These are phyloP conservation scores for Tauraco erythrolophus DNA, from an alignment of 2,113 vertebrate species.

Conservation along the genomic window DNA sequence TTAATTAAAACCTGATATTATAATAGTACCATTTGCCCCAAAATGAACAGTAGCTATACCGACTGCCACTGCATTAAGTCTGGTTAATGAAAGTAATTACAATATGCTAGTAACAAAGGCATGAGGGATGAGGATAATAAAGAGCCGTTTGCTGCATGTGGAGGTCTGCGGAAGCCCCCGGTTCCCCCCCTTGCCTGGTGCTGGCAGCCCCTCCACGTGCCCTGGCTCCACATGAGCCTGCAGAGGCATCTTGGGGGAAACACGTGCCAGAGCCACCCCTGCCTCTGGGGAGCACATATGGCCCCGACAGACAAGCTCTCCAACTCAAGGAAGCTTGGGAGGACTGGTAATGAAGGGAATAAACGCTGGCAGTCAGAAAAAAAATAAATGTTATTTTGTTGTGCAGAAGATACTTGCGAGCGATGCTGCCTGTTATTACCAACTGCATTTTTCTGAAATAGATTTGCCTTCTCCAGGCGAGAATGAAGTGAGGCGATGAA, in stretches of 20 bases:
- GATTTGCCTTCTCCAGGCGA: conserved; percentile 18
- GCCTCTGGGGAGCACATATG: conserved; percentile 8
- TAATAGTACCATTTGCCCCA: conserved; percentile 9
- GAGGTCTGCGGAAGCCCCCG: not conserved
- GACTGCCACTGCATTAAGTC: not conserved
- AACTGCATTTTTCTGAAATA: conserved; percentile 19
- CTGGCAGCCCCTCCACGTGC: not conserved
- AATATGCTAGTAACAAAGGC: not conserved
- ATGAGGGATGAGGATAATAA: conserved; percentile 23
- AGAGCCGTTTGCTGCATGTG: not conserved
- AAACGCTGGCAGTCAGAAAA: not conserved
- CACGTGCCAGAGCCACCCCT: conserved; percentile 9
- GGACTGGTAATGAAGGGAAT: conserved; percentile 17
- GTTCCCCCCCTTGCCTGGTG: not conserved
- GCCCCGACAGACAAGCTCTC: not conserved
- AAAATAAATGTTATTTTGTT: not conserved
- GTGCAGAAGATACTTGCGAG: not conserved
- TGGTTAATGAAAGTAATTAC: conserved; percentile 41
- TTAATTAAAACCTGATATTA: conserved; percentile 55
- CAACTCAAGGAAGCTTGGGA: not conserved
- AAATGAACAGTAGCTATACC: conserved; percentile 26
- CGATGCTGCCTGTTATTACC: not conserved
- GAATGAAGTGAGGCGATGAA: conserved; percentile 23
- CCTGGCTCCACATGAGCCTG: not conserved
- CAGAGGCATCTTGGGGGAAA: not conserved